Base-by-base conservation (phyloP, 2,113 vertebrate species). In the Lates calcarifer region DNA sequence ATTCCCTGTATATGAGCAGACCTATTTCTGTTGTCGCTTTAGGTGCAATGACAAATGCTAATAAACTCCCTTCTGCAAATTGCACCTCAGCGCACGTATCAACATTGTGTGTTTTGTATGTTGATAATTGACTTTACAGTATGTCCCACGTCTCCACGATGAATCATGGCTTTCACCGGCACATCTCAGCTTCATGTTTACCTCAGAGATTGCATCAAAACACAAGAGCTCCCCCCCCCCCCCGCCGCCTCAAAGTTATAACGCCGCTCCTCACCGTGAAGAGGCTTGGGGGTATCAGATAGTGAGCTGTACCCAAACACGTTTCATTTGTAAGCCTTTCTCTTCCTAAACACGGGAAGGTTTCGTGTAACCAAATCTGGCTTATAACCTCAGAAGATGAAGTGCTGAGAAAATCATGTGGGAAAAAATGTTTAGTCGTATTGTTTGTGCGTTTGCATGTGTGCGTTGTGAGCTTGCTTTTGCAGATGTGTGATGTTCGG, bases 61-160 rank as follows among this genome's bases (percentile, higher is more conserved):
- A 84, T 87, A 86, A 90, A 78, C 69, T 60, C 76, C 63, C 57
- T 26, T 13, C n/a, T n/a, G 68, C 60, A 67, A 68, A 71, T 68
- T 24, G 39, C 74, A 82, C 74, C 73, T 77, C 51, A 6, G 37
- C 67, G 31, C n/a, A 6, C 53, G 74, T 17, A 66, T 81, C 70
- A 49, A 60, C 45, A 13, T 29, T 11, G 41, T 74, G 71, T 83
- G 68, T 75, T 77, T 74, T 83, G 31, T 68, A 12, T 60, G 56
- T 76, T 53, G 69, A 81, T 87, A 83, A 87, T 89, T 90, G 79
- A 70, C 62, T 89, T 74, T 28, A 73, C 88, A 74, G 39, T 83
- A 28, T 49, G 69, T 69, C 66, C 75, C 76, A 43, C 26, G 10
- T 70, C 82, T 64, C 66, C 22, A 3, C 10, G 9, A 77, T 85